Evolutionary conservation across 92 coral and sea anemone genomes (phyloP), one percentile per base, ranked within the genome.

Genomic region (Porites evermanni): DNA sequence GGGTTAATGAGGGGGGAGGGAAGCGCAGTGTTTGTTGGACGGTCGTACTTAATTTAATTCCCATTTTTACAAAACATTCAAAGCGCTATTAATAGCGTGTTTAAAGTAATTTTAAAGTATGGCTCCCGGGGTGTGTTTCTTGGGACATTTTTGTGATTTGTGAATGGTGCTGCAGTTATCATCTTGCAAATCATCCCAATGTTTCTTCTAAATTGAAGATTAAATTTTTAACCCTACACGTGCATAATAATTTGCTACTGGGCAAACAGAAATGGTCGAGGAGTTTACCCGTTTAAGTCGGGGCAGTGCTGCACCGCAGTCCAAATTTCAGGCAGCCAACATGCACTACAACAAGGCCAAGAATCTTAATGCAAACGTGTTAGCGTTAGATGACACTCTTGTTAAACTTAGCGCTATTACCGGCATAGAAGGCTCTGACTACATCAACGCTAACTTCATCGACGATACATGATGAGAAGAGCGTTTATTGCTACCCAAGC

Each of bases 401-500:
- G 96, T 96, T 11, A 90, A 91, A 54, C 82, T 96, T 50, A 58
- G 79, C 18, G 89, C 90, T 12, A 74, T 91, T 53, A 86, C 98
- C 13, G 98, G 98, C 9, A 75, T 85, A 23, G 96, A 94, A 79
- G 98, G 98, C 47, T 96, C 98, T 4, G 98, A 96, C 70, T 96
- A 94, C 85, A 92, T 96, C 81, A 96, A 96, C 68, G 98, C 93
- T 63, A 96, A 90, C 93, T 94, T 90, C 81, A 83, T 96, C 51
- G 94, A 93, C 56, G 98, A 29, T 96, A 92, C 92, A 96, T 96
- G 98, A 91, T 79, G 81, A 91, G 92, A 26, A 87, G 84, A 84
- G 96, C 96, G 11, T 96, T 96, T 60, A 89, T 96, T 87, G 98
- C 98, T 13, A 96, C 98, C 70, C 98, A 96, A 92, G 98, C 98